Conservation (phyloP, 2,888 invertebrate genomes). For the Eugnorisma glareosa region DNA sequence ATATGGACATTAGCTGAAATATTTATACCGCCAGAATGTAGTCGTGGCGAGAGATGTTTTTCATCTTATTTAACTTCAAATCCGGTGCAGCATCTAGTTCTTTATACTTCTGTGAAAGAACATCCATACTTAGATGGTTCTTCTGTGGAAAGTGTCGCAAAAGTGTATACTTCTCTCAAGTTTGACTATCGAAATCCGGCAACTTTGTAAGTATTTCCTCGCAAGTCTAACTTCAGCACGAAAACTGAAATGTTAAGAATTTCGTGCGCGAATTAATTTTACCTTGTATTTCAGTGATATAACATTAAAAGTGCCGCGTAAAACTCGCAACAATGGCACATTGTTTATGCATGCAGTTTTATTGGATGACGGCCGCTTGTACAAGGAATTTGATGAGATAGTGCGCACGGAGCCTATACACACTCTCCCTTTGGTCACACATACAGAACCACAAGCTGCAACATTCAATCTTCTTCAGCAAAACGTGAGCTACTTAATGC, state of each 20-base stretch:
- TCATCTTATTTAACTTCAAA: constrained; percentile 92
- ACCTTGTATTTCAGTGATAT: constrained; percentile 89
- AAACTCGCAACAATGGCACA: constrained; percentile 96
- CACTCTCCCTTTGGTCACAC: constrained; percentile 93
- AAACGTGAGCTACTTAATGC: constrained; percentile 74
- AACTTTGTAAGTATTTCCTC: constrained; percentile 77
- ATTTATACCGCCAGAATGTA: constrained; percentile 93
- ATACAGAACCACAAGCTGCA: constrained; percentile 93
- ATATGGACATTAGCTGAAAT: constrained; percentile 94
- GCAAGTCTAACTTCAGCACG: not conserved
- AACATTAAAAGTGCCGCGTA: constrained; percentile 92
- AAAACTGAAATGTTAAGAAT: not conserved
- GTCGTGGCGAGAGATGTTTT: constrained; percentile 92
- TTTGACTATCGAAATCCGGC: constrained; percentile 92
- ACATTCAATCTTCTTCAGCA: constrained; percentile 93
- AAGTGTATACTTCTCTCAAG: constrained; percentile 91
- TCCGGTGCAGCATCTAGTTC: constrained; percentile 92
- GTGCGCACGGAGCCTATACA: constrained; percentile 91
- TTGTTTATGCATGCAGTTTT: constrained; percentile 94
- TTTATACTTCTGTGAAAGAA: constrained; percentile 92
- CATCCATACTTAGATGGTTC: constrained; percentile 90
- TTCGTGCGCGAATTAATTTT: not conserved
- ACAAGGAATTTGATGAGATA: constrained; percentile 90
- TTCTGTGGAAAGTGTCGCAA: constrained; percentile 83
- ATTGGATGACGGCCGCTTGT: constrained; percentile 87